A percentile compares a stretch with the other conserved stretches of the same genome.
Evolutionary conservation across 2,888 invertebrate species (phyloP).

Genomic region (Mimachlamys varia): DNA sequence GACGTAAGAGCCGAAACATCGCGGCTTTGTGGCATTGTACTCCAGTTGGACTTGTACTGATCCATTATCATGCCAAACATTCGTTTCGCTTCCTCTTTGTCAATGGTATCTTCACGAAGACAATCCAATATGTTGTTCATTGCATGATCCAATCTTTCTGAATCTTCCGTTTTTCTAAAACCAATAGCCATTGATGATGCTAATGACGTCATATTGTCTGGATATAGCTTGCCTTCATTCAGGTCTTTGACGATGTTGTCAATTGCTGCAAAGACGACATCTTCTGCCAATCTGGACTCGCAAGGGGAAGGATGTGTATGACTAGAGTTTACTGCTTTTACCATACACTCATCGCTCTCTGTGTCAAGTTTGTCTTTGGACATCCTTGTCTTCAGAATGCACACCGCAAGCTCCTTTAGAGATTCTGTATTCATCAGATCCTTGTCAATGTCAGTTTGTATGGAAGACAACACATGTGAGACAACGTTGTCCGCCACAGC

Average conservation of each 20-base stretch:
- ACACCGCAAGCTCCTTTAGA: conserved; percentile 57
- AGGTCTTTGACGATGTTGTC: conserved; percentile 56
- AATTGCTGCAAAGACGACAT: conserved; percentile 56
- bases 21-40: neutral
- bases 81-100: conserved; percentile 53
- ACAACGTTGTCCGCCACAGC: conserved; percentile 56
- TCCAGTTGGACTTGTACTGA: conserved; percentile 51
- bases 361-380: conserved; percentile 29
- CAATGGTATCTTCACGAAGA: conserved; percentile 55
- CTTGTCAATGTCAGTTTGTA: conserved; percentile 57
- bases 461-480: conserved; percentile 56
- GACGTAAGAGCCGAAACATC: neutral
- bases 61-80: conserved; percentile 62
- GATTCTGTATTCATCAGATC: conserved; percentile 56
- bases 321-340: neutral
- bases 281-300: conserved; percentile 52
- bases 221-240: conserved; percentile 34
- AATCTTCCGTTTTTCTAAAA: conserved; percentile 26
- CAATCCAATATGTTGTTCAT: conserved; percentile 53
- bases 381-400: conserved; percentile 44
- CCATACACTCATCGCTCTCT: neutral
- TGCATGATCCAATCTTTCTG: conserved; percentile 40
- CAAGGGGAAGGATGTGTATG: conserved; percentile 41
- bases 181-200: conserved; percentile 44
- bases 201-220: neutral